Evolutionary conservation across 92 coral and sea anemone species (phyloP), one percentile per base, ranked within the genome.

Genomic region (Parazoanthus swiftii): DNA sequence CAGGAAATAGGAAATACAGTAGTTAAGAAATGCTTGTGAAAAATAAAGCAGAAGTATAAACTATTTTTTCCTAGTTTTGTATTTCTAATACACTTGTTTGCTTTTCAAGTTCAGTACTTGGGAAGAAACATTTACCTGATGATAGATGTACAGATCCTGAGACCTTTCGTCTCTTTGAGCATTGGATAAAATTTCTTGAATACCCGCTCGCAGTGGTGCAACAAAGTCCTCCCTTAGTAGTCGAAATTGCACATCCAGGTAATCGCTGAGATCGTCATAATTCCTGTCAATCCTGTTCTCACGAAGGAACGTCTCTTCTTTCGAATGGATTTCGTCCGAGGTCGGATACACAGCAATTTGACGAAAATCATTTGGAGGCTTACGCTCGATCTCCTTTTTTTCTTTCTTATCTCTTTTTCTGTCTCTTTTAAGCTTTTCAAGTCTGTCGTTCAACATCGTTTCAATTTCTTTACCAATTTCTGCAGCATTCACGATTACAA

Each of bases 191-290:
- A 96, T 91, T 76, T 96, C 98, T 74, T 85, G 88, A 43, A 96
- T 95, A 56, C 98, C 98, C 29, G 92, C 94, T 46, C 98, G 93
- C 11, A 96, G 93, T 4, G 98, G 98, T 44, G 94, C 91, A 25
- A 96, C 91, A 80, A 96, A 96, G 51, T 96, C 98, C 70, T 96
- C 98, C 56, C 95, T 89, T 21, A 94, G 90, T 10, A 96, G 90
- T 38, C 97, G 94, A 86, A 94, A 96, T 88, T 96, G 98, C 16
- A 96, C 98, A 83, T 96, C 98, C 43, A 96, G 89, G 67, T 96
- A 96, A 77, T 96, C 94, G n/a, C 89, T 20, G 8, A 95, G 91
- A 75, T 96, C 96, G 13, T 91, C 86, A 92, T 29, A 29, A 29
- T 29, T 74, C 13, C 89, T 91, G 18, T 85, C 83, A 72, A 90